Evolutionary conservation across 2,113 vertebrate genomes (phyloP), one percentile per base, ranked within the genome.

Genomic region (Columba livia): DNA sequence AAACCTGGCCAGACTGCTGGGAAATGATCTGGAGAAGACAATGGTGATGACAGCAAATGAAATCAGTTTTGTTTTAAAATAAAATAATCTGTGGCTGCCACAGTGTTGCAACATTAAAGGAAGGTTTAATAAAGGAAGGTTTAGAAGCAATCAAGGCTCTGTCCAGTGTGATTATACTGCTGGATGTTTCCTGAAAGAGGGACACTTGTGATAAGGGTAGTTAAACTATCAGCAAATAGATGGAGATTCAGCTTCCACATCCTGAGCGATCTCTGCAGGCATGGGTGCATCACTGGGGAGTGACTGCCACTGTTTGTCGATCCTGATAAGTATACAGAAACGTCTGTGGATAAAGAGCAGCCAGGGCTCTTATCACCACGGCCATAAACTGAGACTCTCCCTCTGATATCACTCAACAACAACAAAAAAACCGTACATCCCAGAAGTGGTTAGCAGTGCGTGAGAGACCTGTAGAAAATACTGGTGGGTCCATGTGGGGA

Each of bases 161-260:
- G 28, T 40, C 9, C 20, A 17, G 15, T 5, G 34, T 74, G 65
- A 78, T 29, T 80, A 15, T 12, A 5, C 38, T 57, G 72, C 21
- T 57, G 73, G 64, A 57, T 79, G 23, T 58, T 94, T 92, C 83
- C 72, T 1, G 16, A n/a, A 78, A 88, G 72, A 91, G 44, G 31
- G 25, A 57, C 8, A 1, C 12, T 48, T 0, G 0, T 60, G 60
- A 79, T 75, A 73, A 93, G 34, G 31, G 24, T 34, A 86, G 88
- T 91, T 88, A 81, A 94, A 36, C 80, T 40, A 84, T 85, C 62
- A 36, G 71, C 70, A 78, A 78, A 88, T 84, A 64, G 83, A 53
- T 1, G 20, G 47, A 66, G 29, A 67, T 78, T 62, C 86, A 58
- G 15, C 47, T 75, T 90, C 57, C 80, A 72, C 50, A 82, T 61